Evolutionary conservation across 2,797 vertebrate genomes (phyloP).

Genomic region (Tachyglossus aculeatus): DNA sequence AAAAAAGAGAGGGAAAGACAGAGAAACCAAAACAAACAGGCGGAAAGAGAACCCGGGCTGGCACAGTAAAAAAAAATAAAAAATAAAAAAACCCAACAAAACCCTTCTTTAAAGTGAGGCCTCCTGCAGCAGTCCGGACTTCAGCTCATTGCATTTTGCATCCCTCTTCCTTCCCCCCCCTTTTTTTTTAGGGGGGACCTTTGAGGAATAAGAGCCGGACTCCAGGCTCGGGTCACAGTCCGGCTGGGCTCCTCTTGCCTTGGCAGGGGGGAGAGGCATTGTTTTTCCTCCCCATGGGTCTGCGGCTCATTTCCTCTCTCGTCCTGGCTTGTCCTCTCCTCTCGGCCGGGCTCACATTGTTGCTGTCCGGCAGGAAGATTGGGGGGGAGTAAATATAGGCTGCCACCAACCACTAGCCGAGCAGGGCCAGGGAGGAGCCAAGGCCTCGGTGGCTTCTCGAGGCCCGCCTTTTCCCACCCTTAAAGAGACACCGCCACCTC

Average conservation of each 20-base stretch:
- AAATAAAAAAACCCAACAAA: too few species aligned
- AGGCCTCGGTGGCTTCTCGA: background rate
- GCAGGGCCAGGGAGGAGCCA: conserved; percentile 52
- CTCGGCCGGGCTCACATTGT: conserved; percentile 56
- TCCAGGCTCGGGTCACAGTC: too few species aligned
- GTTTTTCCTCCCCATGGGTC: too few species aligned
- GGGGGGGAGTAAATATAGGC: conserved; percentile 70
- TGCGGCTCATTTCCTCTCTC: background rate
- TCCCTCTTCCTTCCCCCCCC: background rate
- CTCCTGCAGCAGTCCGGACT: too few species aligned
- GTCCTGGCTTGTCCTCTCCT: too few species aligned
- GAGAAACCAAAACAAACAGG: background rate
- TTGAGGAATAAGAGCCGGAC: background rate
- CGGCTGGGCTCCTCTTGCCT: too few species aligned
- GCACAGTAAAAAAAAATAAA: too few species aligned
- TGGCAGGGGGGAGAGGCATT: too few species aligned
- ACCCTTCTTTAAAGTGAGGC: background rate
- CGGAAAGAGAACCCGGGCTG: background rate
- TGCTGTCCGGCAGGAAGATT: conserved; percentile 37
- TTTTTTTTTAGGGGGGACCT: conserved; percentile 52
- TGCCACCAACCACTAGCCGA: conserved; percentile 78
- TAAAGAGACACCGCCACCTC: conserved; percentile 55
- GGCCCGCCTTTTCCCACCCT: conserved; percentile 30
- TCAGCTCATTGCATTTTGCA: too few species aligned
- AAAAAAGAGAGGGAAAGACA: too few species aligned